Evolutionary conservation across 2,113 vertebrate genomes (phyloP).

Genomic region (Coryphaenoides rupestris): DNA sequence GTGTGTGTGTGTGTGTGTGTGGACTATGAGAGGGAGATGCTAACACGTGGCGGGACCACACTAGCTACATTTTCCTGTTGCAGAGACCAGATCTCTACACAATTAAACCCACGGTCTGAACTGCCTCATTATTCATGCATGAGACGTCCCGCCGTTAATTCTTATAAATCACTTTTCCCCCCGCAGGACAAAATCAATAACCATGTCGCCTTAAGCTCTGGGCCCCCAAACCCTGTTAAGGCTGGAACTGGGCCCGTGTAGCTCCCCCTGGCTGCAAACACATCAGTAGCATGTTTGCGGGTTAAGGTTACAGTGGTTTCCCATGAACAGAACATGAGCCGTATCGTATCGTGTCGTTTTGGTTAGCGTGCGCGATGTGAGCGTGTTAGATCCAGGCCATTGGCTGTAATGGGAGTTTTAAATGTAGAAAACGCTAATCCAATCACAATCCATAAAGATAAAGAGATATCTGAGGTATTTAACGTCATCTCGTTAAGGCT

Average conservation of each 20-base stretch:
- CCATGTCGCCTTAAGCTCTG: constrained; percentile 25
- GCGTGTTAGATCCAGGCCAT: no score
- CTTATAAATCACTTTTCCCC: constrained; percentile 56
- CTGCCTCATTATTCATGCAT: constrained; percentile 49
- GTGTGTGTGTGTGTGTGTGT: background rate
- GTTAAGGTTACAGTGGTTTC: constrained; percentile 24
- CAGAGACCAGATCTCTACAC: constrained; percentile 23
- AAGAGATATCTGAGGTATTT: no score
- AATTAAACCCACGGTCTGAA: constrained; percentile 35
- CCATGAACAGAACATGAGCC: constrained; percentile 20
- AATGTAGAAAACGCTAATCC: no score
- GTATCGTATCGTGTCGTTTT: no score
- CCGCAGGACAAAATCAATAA: constrained; percentile 54
- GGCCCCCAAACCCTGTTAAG: constrained; percentile 39
- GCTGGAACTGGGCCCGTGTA: constrained; percentile 23
- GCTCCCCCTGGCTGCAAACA: background rate
- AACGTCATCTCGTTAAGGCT: no score
- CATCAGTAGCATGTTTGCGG: constrained; percentile 43
- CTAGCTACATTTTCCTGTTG: constrained; percentile 24
- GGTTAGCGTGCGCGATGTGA: constrained; percentile 26
- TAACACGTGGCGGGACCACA: constrained; percentile 19
- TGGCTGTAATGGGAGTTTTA: no score
- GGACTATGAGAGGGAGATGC: background rate
- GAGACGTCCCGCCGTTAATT: constrained; percentile 37
- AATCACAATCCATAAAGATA: no score